Percentiles rank a stretch among this genome's conserved stretches.
phyloP scores from a whole-genome alignment of 2,797 vertebrate genomes.

The Pangasius mekongensis region DNA sequence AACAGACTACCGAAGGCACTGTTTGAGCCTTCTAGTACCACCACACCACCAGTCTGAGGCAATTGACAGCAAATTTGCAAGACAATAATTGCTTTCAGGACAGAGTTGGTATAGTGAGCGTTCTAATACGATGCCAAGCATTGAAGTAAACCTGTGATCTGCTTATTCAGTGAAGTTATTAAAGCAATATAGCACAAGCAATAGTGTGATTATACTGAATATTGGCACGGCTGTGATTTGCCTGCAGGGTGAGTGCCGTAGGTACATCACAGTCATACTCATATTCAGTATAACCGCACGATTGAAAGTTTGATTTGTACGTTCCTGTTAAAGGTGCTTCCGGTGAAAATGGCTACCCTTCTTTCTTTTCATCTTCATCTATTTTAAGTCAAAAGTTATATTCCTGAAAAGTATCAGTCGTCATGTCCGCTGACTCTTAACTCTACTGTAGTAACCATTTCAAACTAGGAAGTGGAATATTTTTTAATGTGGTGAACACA shows the following conservation, averaged over 20 bases:
- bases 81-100: background rate
- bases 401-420: background rate
- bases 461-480: background rate
- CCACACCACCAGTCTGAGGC: background rate
- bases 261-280: background rate
- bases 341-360: background rate
- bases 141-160: background rate
- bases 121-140: background rate
- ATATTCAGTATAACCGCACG: background rate
- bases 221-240: too few species aligned
- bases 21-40: background rate
- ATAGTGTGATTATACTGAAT: too few species aligned
- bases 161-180: too few species aligned
- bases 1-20: slow-evolving; percentile 1
- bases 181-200: background rate
- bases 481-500: background rate
- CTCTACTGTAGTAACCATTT: background rate
- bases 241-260: too few species aligned
- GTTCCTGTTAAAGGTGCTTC: background rate
- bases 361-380: background rate
- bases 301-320: background rate
- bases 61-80: background rate
- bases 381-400: background rate
- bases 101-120: background rate
- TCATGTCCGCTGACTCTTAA: background rate